Base-by-base conservation (phyloP, 1,140 invertebrate species). In the Homalodisca vitripennis region DNA sequence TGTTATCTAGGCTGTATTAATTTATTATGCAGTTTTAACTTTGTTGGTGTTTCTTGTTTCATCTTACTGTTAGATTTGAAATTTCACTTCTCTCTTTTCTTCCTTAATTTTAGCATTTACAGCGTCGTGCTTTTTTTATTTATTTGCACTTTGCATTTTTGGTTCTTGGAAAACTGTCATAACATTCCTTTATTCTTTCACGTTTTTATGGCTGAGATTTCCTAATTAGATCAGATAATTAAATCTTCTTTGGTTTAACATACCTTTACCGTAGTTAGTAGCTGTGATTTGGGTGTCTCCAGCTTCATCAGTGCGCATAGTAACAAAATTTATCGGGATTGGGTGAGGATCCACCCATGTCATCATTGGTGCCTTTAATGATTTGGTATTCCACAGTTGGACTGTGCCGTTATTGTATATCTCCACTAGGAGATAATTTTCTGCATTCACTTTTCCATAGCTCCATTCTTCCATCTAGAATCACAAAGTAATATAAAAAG, bases 231-330 rank as follows among this genome's bases (percentile, higher is more conserved):
- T n/a, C n/a, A n/a, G n/a, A n/a, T n/a, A n/a, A n/a, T n/a, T n/a
- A n/a, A n/a, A n/a, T n/a, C n/a, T n/a, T n/a, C n/a, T n/a, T 41
- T 41, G 6, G 17, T 10, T 41, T 41, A 10, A 41, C 55, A 32
- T n/a, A 66, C 63, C 63, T 66, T 66, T 66, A 17, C 63, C 63
- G 17, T 66, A 66, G 22, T 66, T 66, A 1, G 22, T 46, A 6
- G 63, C 63, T 20, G 6, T 41, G 41, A 66, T 27, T 46, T 66
- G 63, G n/a, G 32, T 27, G 31, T 66, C 47, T 6, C 63, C 63
- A 14, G 63, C 41, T 20, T 46, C 63, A 46, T 66, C 63, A 3
- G 32, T 46, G 46, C 63, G 1, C 12, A 66, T 27, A 27, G 34
- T 46, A 31, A 66, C 46, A 34, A 26, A 66, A 27, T 66, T 66